Conservation (phyloP, 1,140 invertebrate genomes). For the Dendroctonus ponderosae region DNA sequence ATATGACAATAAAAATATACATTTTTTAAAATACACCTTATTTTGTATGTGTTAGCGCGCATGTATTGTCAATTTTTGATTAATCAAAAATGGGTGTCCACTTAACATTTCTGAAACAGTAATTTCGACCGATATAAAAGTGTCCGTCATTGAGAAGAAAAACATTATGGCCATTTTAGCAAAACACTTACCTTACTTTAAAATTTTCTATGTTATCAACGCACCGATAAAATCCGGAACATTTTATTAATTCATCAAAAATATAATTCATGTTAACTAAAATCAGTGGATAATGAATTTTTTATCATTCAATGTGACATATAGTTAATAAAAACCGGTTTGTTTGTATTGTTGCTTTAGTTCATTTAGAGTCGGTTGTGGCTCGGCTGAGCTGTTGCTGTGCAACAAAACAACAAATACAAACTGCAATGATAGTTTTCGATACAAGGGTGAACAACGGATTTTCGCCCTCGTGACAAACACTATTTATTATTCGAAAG, state of each 20-base stretch:
- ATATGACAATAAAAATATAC: neutral
- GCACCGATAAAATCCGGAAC: constrained; percentile 42
- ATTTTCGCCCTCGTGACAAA: no score
- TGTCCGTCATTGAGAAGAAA: neutral
- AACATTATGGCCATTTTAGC: neutral
- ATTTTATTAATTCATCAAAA: constrained; percentile 31
- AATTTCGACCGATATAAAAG: neutral
- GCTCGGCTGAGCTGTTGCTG: no score
- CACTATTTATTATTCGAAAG: no score
- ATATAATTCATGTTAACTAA: constrained; percentile 17
- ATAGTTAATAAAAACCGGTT: no score
- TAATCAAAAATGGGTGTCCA: neutral
- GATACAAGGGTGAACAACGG: no score
- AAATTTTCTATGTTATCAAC: constrained; percentile 42
- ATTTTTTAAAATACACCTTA: neutral
- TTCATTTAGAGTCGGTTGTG: no score
- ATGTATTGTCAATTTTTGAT: neutral
- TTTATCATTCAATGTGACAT: no score
- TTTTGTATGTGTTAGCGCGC: neutral
- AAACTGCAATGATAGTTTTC: no score
- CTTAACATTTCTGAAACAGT: neutral
- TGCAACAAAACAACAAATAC: no score
- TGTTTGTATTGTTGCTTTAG: no score
- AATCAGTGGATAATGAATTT: no score
- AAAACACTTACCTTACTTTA: constrained; percentile 40